These are phyloP conservation scores for Entelurus aequoreus DNA, from an alignment of 2,113 vertebrate genomes.

Conservation along the genomic window DNA sequence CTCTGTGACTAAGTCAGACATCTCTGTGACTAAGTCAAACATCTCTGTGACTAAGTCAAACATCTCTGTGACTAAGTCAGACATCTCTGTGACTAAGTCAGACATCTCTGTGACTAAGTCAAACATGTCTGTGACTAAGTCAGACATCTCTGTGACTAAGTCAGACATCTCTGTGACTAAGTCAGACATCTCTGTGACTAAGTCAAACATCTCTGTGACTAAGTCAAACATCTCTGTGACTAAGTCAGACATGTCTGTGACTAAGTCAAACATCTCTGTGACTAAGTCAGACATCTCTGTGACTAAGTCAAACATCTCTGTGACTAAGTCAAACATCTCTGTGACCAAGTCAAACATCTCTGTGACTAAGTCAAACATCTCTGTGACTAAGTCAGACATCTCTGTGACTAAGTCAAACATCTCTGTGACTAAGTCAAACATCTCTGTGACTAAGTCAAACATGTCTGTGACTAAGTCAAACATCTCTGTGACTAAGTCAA, in stretches of 20 bases:
- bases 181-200: conserved; percentile 82
- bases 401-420: too few species aligned
- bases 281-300: too few species aligned
- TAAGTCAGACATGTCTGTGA: too few species aligned
- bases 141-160: conserved; percentile 82
- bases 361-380: conserved; percentile 81
- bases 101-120: conserved; percentile 82
- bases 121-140: too few species aligned
- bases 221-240: conserved; percentile 80
- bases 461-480: too few species aligned
- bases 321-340: conserved; percentile 77
- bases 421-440: conserved; percentile 81
- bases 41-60: conserved; percentile 79
- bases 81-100: conserved; percentile 82
- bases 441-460: too few species aligned
- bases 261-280: conserved; percentile 80
- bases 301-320: conserved; percentile 80
- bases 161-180: conserved; percentile 82
- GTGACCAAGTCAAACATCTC: conserved; percentile 76
- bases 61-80: conserved; percentile 84
- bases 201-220: conserved; percentile 80
- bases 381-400: too few species aligned
- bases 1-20: conserved; percentile 84
- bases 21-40: conserved; percentile 77
- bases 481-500: conserved; percentile 84